Conservation (phyloP, 2,888 invertebrate genomes). For the Andrena fulva region DNA sequence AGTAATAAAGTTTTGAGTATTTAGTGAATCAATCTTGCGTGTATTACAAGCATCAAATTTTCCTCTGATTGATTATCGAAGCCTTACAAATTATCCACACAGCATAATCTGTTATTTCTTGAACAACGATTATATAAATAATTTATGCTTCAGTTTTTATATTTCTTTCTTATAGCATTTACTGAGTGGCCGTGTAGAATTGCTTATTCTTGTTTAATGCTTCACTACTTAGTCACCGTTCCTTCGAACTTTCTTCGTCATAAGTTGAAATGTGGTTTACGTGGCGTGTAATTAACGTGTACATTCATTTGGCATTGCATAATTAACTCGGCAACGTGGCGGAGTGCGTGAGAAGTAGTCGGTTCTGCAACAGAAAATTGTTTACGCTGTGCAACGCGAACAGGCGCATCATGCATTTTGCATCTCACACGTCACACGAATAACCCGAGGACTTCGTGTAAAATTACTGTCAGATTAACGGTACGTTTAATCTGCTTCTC, state of each 20-base stretch:
- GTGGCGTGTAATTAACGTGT: conserved; percentile 44
- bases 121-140: not conserved
- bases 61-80: not conserved
- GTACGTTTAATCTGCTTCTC: conserved; percentile 41
- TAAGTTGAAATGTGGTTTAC: not conserved
- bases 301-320: conserved; percentile 33
- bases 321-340: conserved; percentile 22
- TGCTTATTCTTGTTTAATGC: not conserved
- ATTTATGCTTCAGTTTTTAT: not conserved
- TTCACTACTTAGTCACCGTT: not conserved
- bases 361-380: conserved; percentile 49
- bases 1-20: not conserved
- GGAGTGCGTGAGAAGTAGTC: conserved; percentile 22
- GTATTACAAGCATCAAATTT: not conserved
- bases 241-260: not conserved
- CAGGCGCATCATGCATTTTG: conserved; percentile 40
- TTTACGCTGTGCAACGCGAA: conserved; percentile 25
- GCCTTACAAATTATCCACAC: not conserved
- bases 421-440: conserved; percentile 25
- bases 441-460: conserved; percentile 11
- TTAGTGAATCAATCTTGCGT: not conserved
- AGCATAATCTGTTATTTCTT: not conserved
- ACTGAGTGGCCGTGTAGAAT: not conserved
- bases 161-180: not conserved
- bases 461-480: conserved; percentile 57